Conservation (phyloP, 2,888 invertebrate species). For the Athalia rosae region DNA sequence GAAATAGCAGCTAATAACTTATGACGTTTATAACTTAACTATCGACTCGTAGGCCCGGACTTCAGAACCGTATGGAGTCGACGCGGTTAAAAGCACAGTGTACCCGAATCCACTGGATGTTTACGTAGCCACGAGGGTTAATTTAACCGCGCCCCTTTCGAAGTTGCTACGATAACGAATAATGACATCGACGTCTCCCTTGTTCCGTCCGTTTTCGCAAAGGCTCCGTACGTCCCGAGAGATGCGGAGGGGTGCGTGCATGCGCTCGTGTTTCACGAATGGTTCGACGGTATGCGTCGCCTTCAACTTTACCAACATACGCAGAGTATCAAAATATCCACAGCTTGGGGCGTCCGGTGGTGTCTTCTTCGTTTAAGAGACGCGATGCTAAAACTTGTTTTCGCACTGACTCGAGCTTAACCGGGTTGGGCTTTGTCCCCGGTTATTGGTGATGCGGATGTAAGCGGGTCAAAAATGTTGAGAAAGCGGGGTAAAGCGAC, state of each 20-base stretch:
- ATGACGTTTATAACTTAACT: constrained; percentile 32
- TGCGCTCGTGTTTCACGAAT: neutral
- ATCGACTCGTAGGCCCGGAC: constrained; percentile 19
- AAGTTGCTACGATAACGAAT: too few relatives aligned
- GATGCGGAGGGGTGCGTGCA: neutral
- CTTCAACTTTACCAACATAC: neutral
- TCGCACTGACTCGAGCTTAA: too few relatives aligned
- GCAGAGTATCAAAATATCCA: neutral
- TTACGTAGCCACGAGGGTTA: neutral
- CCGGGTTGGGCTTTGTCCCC: too few relatives aligned
- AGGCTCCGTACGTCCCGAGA: constrained; percentile 32
- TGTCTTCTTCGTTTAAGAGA: neutral
- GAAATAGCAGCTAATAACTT: constrained; percentile 39
- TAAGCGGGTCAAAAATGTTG: constrained; percentile 16
- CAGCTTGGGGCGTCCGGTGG: neutral
- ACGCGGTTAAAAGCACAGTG: neutral
- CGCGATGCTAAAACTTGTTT: too few relatives aligned
- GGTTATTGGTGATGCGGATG: constrained; percentile 8
- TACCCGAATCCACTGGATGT: constrained; percentile 22
- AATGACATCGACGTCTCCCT: neutral
- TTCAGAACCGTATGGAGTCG: neutral
- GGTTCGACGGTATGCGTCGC: neutral
- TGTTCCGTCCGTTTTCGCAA: neutral
- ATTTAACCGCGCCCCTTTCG: neutral
- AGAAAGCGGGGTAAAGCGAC: neutral